These are phyloP conservation scores for Petrolisthes manimaculis DNA, from an alignment of 2,888 invertebrate genomes.

Conservation along the genomic window DNA sequence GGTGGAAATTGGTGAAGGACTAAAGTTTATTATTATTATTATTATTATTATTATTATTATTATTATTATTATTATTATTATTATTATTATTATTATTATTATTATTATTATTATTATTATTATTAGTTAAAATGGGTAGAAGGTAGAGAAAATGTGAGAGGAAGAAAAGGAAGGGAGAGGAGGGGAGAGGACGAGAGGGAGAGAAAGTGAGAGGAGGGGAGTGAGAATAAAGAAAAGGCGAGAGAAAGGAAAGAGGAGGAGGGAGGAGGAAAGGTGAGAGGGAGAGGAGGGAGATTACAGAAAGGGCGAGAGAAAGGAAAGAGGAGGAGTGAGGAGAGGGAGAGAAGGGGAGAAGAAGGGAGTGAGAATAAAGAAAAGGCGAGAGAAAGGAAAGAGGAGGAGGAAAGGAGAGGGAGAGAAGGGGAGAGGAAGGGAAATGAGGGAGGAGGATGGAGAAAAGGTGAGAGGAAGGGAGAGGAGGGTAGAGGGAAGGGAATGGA, in stretches of 20 bases:
- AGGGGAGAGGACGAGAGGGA: not conserved
- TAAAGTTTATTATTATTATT: not conserved
- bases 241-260: too few species aligned
- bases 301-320: not conserved
- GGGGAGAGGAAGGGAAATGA: not conserved
- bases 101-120: conserved; percentile 39
- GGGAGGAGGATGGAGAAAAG: not conserved
- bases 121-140: not conserved
- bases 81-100: conserved; percentile 16
- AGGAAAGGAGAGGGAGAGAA: not conserved
- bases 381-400: not conserved
- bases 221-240: not conserved
- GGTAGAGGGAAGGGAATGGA: not conserved
- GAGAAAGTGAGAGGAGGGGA: not conserved
- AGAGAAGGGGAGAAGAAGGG: not conserved
- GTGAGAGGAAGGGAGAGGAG: not conserved
- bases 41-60: conserved; percentile 32
- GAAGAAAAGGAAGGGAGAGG: not conserved
- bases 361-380: not conserved
- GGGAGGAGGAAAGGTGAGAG: not conserved
- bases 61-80: conserved; percentile 14
- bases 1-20: not conserved
- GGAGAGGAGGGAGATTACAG: not conserved
- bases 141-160: not conserved
- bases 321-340: not conserved